Percentiles rank a stretch among this genome's conserved stretches.
phyloP scores from a whole-genome alignment of 2,888 invertebrate genomes.

The Oeneis ivallda region DNA sequence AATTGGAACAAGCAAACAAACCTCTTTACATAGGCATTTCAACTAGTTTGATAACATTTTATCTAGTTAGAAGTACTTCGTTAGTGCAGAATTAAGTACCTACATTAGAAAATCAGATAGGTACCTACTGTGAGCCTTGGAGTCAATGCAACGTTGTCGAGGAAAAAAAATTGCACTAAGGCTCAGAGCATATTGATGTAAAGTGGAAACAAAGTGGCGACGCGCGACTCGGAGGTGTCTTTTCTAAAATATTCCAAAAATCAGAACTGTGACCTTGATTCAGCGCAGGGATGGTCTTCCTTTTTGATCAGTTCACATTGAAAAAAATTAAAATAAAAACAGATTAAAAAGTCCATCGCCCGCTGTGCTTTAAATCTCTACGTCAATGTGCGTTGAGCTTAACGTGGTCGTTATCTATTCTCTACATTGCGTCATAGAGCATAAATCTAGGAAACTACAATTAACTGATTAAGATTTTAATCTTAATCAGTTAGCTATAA shows the following conservation, averaged over 20 bases:
- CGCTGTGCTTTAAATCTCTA: too few species aligned
- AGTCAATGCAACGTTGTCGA: constrained; percentile 15
- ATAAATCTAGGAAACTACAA: constrained; percentile 1
- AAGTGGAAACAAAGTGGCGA: too few species aligned
- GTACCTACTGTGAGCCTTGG: neutral
- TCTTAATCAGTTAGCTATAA: too few species aligned
- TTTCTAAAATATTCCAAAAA: too few species aligned
- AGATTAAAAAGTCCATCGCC: too few species aligned
- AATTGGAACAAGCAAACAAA: constrained; percentile 5
- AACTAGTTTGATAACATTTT: neutral
- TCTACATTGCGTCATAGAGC: neutral
- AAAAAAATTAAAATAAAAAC: too few species aligned
- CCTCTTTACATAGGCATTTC: constrained; percentile 2
- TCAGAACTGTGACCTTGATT: too few species aligned
- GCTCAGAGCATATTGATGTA: too few species aligned
- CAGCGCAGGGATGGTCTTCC: too few species aligned
- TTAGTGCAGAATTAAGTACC: constrained; percentile 5
- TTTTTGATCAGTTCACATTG: too few species aligned
- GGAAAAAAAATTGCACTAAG: constrained; percentile 12
- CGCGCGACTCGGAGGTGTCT: too few species aligned
- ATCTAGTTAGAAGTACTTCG: neutral
- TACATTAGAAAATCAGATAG: constrained; percentile 14
- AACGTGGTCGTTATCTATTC: neutral
- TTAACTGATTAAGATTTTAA: neutral
- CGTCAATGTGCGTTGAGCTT: too few species aligned